Evolutionary conservation across 64 coral and sea anemone species (phyloP).

Genomic region (Stylophora pistillata): DNA sequence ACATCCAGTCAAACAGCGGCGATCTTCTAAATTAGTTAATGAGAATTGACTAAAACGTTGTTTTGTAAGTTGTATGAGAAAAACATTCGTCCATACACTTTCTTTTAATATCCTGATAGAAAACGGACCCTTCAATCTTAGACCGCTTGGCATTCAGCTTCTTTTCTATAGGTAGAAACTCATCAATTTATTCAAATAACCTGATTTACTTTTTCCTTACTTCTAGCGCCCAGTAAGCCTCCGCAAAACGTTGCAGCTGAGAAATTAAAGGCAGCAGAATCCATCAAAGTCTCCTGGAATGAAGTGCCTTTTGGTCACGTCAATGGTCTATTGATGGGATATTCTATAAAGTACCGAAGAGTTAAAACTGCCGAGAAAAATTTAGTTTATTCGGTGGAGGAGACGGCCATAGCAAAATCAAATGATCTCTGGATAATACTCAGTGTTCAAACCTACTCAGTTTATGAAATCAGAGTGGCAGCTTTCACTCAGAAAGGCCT

Average conservation of each 20-base stretch:
- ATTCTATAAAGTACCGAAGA: conserved; percentile 27
- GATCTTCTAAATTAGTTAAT: too few relatives aligned
- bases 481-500: conserved; percentile 42
- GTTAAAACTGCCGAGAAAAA: conserved; percentile 35
- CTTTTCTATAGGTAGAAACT: not conserved
- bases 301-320: not conserved
- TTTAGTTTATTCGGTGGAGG: not conserved
- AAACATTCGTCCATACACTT: too few relatives aligned
- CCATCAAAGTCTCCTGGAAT: conserved; percentile 3
- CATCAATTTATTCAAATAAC: not conserved
- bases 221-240: conserved; percentile 17
- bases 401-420: not conserved
- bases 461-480: conserved; percentile 51
- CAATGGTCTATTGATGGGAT: conserved; percentile 27
- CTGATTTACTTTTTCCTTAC: not conserved
- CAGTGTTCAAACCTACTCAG: conserved; percentile 37
- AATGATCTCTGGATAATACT: not conserved
- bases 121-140: too few relatives aligned
- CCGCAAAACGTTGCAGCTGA: not conserved
- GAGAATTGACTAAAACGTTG: too few relatives aligned
- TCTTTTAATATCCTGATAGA: too few relatives aligned
- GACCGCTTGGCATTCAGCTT: too few relatives aligned
- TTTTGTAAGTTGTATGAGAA: too few relatives aligned
- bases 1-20: too few relatives aligned
- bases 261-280: not conserved